A percentile compares a stretch with the other conserved stretches of the same genome.
phyloP scores from a whole-genome alignment of 2,113 vertebrate genomes.

The Clupea harengus region DNA sequence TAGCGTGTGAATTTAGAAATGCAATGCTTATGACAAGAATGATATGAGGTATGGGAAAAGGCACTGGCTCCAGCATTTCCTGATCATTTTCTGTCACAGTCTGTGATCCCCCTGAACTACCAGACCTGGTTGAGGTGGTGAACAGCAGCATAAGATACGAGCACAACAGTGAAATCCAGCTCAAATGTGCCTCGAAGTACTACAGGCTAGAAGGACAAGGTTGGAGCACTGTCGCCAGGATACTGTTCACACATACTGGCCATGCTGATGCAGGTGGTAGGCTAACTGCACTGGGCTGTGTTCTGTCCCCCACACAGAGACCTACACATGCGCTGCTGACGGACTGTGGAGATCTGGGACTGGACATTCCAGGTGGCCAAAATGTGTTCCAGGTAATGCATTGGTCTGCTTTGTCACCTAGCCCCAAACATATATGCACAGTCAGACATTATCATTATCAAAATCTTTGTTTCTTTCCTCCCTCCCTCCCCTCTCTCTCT shows the following conservation, averaged over 20 bases:
- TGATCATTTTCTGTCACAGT: not conserved
- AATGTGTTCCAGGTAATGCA: not conserved
- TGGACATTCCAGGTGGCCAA: not conserved
- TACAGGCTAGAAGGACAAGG: not conserved
- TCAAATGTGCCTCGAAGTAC: not conserved
- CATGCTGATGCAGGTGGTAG: not conserved
- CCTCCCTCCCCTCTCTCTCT: no score
- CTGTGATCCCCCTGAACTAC: not conserved
- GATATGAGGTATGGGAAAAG: no score
- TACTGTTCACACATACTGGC: not conserved
- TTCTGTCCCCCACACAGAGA: not conserved
- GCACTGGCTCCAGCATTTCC: not conserved
- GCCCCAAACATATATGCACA: not conserved
- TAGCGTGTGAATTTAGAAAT: no score
- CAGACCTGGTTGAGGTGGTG: not conserved
- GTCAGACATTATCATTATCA: not conserved
- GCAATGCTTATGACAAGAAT: no score
- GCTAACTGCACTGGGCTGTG: not conserved
- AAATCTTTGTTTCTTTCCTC: not conserved
- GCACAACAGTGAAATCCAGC: not conserved
- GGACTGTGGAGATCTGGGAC: not conserved
- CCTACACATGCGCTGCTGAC: slow-evolving; percentile 28
- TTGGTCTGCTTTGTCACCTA: not conserved
- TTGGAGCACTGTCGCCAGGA: not conserved
- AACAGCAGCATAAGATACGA: not conserved